Base-by-base conservation (phyloP, 2,113 vertebrate species). In the Chloropsis cyanopogon region DNA sequence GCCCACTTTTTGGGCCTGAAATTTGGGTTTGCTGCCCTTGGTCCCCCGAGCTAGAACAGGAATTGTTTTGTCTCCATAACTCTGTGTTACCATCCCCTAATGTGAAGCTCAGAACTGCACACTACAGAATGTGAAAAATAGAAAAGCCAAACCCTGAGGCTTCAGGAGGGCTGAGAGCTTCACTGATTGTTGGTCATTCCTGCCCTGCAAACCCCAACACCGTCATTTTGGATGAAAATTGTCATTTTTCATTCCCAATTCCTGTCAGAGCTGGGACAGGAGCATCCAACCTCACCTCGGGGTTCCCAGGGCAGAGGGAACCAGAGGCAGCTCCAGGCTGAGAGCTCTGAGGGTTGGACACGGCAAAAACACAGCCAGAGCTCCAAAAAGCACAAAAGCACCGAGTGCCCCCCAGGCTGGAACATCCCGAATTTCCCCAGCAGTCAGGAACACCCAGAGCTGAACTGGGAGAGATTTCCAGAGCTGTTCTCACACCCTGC, bases 391-490 rank as follows among this genome's bases (percentile, higher is more conserved):
- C 49, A 11, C 3, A 4, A 46, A 35, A 64, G 14, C 23, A 39
- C 5, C 53, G 12, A 3, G 22, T 85, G 39, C 50, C 54, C 72
- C 33, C 7, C 12, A 10, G 77, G 46, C 39, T 25, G 42, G 60
- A 44, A 5, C 0, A 5, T 2, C 18, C 23, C 14, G 3, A 13
- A 17, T 9, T 59, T 7, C 26, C 71, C 35, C 31, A 19, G 13
- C 4, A 26, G 14, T 18, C 52, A 31, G 56, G 33, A 31, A 8
- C 21, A 63, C 19, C 5, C 18, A 8, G 23, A 9, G 26, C 7
- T 9, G 7, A 1, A 14, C 4, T 0, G 19, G 42, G 23, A 57
- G 23, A 2, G n/a, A 41, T 28, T 22, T 72, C 20, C 72, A 6
- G 77, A 8, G 76, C 49, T 22, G 23, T 3, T 70, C 49, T 37